Base-by-base conservation (phyloP, 2,113 vertebrate species). In the Phaetusa simplex region DNA sequence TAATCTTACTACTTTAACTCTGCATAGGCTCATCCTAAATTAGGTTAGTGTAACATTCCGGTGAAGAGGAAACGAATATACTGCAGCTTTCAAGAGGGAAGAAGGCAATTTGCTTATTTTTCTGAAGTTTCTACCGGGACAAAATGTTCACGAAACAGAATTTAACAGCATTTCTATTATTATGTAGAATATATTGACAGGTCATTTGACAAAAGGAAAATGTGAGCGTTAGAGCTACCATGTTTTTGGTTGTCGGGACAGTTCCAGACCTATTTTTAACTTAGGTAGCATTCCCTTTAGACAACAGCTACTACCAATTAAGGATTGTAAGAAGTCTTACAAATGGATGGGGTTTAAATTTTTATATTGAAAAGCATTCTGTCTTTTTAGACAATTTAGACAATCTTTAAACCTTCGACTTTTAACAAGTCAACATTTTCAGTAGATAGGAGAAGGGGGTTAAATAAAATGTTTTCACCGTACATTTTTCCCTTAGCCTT, bases 181-280 rank as follows among this genome's bases (percentile, higher is more conserved):
- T 32, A 59, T 30, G 38, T 13, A 38, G 8, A 14, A 22, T 7
- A 5, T 38, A 80, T 53, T 77, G 50, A 38, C 12, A 83, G 38
- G 65, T 23, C 59, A 43, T 16, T 50, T 38, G 47, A 86, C 61
- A 78, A 71, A 85, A 88, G 50, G 43, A 34, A 52, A 74, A 30
- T 5, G 42, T 11, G 38, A 14, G 49, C 40, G 71, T 38, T 64
- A 52, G 40, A 73, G 27, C 43, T 30, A 72, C 79, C 38, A 50
- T 20, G 47, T 3, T 72, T 84, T 45, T 14, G 81, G 45, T 11
- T 76, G 50, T 36, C 27, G 9, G 62, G 16, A 29, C 47, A 42
- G 42, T 14, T 69, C 66, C 45, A 65, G 72, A 17, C 32, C 72
- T 88, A 91, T 91, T 95, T 97, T 93, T 95, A 96, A 86, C 59